Base-by-base conservation (phyloP, 1,140 invertebrate genomes). In the Phymastichus coffea region DNA sequence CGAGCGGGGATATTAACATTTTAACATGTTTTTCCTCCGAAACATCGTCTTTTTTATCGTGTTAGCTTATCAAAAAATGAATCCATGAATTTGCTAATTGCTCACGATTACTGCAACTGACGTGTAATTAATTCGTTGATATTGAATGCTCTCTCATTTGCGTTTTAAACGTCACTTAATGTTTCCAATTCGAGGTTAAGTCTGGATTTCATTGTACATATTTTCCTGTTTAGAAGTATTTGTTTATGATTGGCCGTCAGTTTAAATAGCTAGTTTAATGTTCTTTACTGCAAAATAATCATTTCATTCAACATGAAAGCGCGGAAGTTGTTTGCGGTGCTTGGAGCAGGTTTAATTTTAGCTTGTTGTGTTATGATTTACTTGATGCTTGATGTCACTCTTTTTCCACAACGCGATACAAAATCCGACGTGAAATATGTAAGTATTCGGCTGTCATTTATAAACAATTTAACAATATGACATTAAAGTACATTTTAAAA, bases 281-380 rank as follows among this genome's bases (percentile, higher is more conserved):
- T n/a, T n/a, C n/a, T n/a, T n/a, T n/a, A n/a, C n/a, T n/a, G n/a
- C n/a, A n/a, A n/a, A n/a, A n/a, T n/a, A n/a, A n/a, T n/a, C n/a
- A n/a, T n/a, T n/a, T n/a, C n/a, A n/a, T n/a, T n/a, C 25, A 77
- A 54, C 53, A 81, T 81, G 80, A 73, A 72, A 48, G 68, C 72
- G 43, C 67, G 72, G 63, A 79, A 71, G 61, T 68, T 70, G 28
- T 64, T 80, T 28, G 74, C 77, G 2, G 66, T 77, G 58, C 47
- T 81, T 12, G 78, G 78, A 38, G 72, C 77, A 19, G 71, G 70
- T 1, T 48, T 78, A 9, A 68, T 81, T 38, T 47, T 80, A 4
- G 68, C 68, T 14, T 78, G 72, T 30, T 81, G 77, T 46, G 30
- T 78, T 28, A 66, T 78, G 63, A 71, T 77, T 48, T 82, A 81